Conservation (phyloP, 2,797 vertebrate species). For the Danio aesculapii region DNA sequence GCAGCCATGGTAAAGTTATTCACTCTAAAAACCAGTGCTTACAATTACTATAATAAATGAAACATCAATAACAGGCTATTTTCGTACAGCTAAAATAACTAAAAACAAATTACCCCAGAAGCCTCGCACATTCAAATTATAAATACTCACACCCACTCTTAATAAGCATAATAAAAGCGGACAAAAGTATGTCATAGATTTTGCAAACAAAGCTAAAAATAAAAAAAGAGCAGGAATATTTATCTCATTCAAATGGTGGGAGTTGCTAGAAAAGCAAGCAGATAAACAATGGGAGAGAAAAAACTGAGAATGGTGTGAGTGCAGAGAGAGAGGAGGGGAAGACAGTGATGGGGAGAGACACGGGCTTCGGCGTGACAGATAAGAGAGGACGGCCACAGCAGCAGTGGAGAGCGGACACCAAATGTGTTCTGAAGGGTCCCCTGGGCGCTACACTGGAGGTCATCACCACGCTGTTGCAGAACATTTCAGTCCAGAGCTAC, state of each 20-base stretch:
- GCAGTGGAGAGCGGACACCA: slow-evolving; percentile 74
- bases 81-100: too few relatives aligned
- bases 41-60: too few relatives aligned
- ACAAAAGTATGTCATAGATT: background rate
- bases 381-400: slow-evolving; percentile 78
- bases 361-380: slow-evolving; percentile 77
- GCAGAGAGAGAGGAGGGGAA: slow-evolving; percentile 43
- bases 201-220: background rate
- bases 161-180: background rate
- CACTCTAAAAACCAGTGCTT: too few relatives aligned
- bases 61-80: too few relatives aligned
- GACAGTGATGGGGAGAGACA: slow-evolving; percentile 77
- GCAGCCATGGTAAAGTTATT: too few relatives aligned
- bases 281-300: slow-evolving; percentile 9
- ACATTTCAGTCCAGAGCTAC: slow-evolving; percentile 43
- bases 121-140: too few relatives aligned
- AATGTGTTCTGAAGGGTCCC: slow-evolving; percentile 84
- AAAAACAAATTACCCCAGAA: too few relatives aligned
- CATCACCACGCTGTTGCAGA: slow-evolving; percentile 73
- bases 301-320: slow-evolving; percentile 37
- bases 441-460: slow-evolving; percentile 78
- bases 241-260: background rate
- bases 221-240: background rate
- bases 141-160: too few relatives aligned
- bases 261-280: background rate